Percentiles rank a stretch among this genome's conserved stretches.
Conservation (phyloP, 1,140 invertebrate genomes). For the Panagrolaimus sp. region DNA sequence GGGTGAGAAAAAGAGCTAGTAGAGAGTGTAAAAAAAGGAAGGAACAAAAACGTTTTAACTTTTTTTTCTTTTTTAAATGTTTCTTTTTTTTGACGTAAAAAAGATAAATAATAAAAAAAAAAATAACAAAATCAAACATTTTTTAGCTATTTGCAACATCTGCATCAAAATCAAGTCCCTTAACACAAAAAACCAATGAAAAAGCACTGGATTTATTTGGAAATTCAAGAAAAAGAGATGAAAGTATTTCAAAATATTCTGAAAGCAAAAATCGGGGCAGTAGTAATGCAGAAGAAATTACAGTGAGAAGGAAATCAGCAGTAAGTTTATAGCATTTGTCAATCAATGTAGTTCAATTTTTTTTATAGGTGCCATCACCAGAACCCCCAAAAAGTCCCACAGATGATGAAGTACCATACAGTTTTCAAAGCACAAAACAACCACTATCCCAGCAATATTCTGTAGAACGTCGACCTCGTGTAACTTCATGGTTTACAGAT, state of each 20-base stretch:
- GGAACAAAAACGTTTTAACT: too few species aligned
- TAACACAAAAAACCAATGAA: not conserved
- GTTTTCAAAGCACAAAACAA: not conserved
- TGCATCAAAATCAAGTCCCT: not conserved
- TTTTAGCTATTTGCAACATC: conserved; percentile 9
- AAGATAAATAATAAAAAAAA: too few species aligned
- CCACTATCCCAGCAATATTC: not conserved
- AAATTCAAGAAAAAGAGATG: too few species aligned
- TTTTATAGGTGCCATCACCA: not conserved
- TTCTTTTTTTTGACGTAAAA: too few species aligned
- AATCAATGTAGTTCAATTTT: not conserved
- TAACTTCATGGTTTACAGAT: conserved; percentile 9
- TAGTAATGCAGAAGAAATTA: not conserved
- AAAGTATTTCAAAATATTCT: too few species aligned
- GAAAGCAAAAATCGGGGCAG: too few species aligned
- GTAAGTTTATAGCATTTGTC: not conserved
- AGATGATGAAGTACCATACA: not conserved
- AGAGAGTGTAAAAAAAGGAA: too few species aligned
- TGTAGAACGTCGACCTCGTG: not conserved
- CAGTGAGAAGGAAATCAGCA: not conserved
- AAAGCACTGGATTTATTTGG: too few species aligned
- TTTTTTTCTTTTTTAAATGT: too few species aligned
- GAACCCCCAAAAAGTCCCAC: not conserved
- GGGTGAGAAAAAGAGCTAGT: too few species aligned
- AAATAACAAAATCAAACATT: too few species aligned